Percentiles rank a stretch among this genome's conserved stretches.
These are phyloP conservation scores for Eumaeus atala DNA, from an alignment of 1,140 invertebrate genomes.

Conservation along the genomic window DNA sequence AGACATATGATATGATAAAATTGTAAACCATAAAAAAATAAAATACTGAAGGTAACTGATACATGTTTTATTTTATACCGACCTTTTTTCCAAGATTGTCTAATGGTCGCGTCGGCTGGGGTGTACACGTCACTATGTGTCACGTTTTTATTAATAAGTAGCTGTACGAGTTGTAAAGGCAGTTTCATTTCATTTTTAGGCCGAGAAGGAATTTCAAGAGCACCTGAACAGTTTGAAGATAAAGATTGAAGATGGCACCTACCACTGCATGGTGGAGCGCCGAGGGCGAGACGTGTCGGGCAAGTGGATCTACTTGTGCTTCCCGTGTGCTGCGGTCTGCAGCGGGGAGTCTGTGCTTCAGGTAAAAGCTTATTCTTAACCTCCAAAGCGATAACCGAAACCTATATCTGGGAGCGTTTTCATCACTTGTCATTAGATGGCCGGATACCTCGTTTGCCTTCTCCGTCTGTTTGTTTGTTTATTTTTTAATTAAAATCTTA, in stretches of 20 bases:
- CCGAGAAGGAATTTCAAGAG: constrained; percentile 59
- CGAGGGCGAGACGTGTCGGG: constrained; percentile 50
- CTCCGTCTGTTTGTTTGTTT: too few species aligned
- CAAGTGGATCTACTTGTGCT: constrained; percentile 63
- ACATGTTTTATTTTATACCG: constrained; percentile 18
- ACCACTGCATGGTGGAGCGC: constrained; percentile 51
- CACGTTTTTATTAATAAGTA: background rate
- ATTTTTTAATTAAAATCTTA: too few species aligned
- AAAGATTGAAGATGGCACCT: constrained; percentile 47
- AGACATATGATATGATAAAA: constrained; percentile 16
- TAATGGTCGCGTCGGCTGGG: background rate
- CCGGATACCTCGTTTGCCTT: too few species aligned
- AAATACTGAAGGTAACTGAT: constrained; percentile 4
- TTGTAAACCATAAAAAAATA: constrained; percentile 3
- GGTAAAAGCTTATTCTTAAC: constrained; percentile 29
- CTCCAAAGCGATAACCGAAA: too few species aligned
- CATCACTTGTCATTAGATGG: too few species aligned
- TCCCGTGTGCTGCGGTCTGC: constrained; percentile 56
- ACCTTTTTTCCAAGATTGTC: constrained; percentile 3
- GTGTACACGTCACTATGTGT: background rate
- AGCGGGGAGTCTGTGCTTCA: constrained; percentile 55
- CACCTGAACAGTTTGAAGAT: constrained; percentile 63
- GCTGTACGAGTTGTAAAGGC: background rate
- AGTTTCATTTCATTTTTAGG: constrained; percentile 38
- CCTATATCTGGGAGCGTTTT: too few species aligned